These are phyloP conservation scores for Spizaetus ornatus DNA, from an alignment of 2,113 vertebrate genomes.

Conservation along the genomic window DNA sequence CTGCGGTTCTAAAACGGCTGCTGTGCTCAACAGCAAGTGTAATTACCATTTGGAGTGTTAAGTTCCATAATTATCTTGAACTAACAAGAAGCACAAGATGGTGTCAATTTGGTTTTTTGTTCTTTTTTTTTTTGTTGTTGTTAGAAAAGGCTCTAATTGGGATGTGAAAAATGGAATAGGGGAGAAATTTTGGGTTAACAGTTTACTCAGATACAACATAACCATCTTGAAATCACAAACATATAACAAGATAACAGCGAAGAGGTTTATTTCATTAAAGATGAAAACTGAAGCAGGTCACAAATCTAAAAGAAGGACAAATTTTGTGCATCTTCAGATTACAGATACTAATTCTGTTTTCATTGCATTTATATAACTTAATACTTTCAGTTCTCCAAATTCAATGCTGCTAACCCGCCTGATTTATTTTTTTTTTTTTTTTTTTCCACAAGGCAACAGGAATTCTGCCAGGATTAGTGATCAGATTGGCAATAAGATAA, in stretches of 20 bases:
- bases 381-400: not conserved
- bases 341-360: not conserved
- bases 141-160: not conserved
- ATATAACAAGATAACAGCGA: not conserved
- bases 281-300: not conserved
- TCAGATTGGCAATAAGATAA: not conserved
- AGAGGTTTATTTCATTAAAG: not conserved
- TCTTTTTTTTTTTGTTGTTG: not conserved
- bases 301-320: not conserved
- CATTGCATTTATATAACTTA: not conserved
- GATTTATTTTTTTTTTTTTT: not conserved
- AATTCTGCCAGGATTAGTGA: not conserved
- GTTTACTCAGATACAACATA: not conserved
- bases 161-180: not conserved
- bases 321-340: not conserved
- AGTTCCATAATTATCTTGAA: conserved; percentile 24
- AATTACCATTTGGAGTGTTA: conserved; percentile 31
- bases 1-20: not conserved
- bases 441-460: not conserved
- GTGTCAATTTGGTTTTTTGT: not conserved
- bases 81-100: not conserved
- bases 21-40: conserved; percentile 14
- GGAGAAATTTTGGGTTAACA: not conserved
- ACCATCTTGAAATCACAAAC: not conserved
- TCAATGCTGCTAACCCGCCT: not conserved